Evolutionary conservation across 2,888 invertebrate genomes (phyloP).

Genomic region (Creontiades dilutus): DNA sequence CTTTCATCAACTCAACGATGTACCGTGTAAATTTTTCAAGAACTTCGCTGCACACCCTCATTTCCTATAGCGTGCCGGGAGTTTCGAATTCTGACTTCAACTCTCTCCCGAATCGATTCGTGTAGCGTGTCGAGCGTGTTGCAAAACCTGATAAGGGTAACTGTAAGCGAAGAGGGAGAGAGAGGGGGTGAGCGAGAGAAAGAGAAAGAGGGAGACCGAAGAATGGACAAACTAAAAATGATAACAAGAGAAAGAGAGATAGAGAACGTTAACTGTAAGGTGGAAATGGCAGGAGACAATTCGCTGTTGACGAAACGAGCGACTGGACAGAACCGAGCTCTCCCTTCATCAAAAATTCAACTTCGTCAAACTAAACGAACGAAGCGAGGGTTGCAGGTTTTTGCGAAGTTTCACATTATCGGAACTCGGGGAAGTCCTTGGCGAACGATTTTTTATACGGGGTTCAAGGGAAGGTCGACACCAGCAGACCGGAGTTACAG

Average conservation of each 20-base stretch:
- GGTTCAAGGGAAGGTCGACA: constrained; percentile 7
- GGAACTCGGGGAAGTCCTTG: constrained; percentile 1
- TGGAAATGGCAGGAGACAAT: too few species aligned
- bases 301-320: too few species aligned
- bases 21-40: too few species aligned
- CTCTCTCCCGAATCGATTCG: constrained; percentile 22
- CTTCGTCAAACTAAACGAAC: neutral
- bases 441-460: neutral
- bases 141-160: neutral
- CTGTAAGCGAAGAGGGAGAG: too few species aligned
- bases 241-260: neutral
- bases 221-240: neutral
- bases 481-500: neutral
- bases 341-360: too few species aligned
- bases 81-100: neutral
- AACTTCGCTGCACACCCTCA: neutral
- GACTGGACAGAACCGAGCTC: too few species aligned
- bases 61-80: neutral
- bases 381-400: neutral
- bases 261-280: too few species aligned
- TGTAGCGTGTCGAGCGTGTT: constrained; percentile 8
- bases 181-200: too few species aligned
- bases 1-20: too few species aligned
- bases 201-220: neutral
- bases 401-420: neutral